phyloP scores from a whole-genome alignment of 2,797 vertebrate species.

The Mormyrops attenuatus region DNA sequence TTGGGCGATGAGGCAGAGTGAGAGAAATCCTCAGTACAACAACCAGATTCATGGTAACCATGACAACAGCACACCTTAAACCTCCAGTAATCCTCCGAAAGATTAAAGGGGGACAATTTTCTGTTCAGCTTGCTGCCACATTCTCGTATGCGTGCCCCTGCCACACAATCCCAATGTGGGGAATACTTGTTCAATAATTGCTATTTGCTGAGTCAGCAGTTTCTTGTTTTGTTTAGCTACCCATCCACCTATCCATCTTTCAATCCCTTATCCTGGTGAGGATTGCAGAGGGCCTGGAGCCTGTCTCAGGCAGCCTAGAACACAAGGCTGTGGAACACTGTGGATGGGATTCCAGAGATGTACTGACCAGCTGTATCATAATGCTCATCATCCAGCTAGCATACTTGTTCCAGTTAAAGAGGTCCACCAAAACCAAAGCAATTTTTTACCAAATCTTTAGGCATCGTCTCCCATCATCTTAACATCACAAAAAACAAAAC shows the following conservation, averaged over 20 bases:
- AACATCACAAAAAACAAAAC: not conserved
- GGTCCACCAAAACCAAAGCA: not conserved
- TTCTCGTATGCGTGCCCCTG: not conserved
- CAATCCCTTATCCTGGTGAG: not conserved
- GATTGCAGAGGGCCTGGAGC: not conserved
- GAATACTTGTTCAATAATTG: not conserved
- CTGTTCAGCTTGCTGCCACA: constrained; percentile 20
- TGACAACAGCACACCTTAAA: constrained; percentile 50
- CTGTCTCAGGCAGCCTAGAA: not conserved
- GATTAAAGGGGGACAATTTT: constrained; percentile 17
- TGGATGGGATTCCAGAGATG: not conserved
- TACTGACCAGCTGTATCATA: not conserved
- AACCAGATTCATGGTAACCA: constrained; percentile 43
- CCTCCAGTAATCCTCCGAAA: constrained; percentile 40
- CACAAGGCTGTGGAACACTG: not conserved
- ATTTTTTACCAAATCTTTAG: not conserved
- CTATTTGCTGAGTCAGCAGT: not conserved
- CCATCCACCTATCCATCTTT: not conserved
- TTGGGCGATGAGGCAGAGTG: constrained; percentile 24
- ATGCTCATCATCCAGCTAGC: not conserved
- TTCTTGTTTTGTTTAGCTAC: not conserved
- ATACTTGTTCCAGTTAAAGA: not conserved
- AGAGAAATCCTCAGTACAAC: constrained; percentile 30
- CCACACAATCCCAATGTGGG: not conserved
- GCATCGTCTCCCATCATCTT: not conserved